A percentile compares a stretch with the other conserved stretches of the same genome.
Evolutionary conservation across 2,888 invertebrate genomes (phyloP).

Genomic region (Ctenicera cuprea): DNA sequence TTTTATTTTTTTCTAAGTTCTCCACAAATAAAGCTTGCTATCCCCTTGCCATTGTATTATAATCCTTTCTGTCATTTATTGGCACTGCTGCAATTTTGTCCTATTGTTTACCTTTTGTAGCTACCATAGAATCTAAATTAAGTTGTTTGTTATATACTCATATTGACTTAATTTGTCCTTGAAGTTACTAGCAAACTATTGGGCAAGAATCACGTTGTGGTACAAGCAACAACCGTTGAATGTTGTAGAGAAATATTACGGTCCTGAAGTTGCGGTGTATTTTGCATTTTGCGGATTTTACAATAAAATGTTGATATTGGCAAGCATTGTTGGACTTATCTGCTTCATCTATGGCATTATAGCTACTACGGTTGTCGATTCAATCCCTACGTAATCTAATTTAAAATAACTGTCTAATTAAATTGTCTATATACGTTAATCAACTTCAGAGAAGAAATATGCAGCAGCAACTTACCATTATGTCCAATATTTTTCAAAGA

Average conservation of each 20-base stretch:
- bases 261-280: constrained; percentile 76
- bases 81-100: too few species aligned
- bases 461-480: constrained; percentile 61
- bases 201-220: constrained; percentile 76
- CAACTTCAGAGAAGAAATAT: constrained; percentile 12
- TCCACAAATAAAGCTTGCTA: too few species aligned
- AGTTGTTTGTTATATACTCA: too few species aligned
- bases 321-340: constrained; percentile 71
- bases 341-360: constrained; percentile 71
- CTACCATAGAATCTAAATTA: too few species aligned
- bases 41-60: too few species aligned
- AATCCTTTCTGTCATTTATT: too few species aligned
- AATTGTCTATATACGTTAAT: too few species aligned
- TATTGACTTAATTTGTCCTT: too few species aligned
- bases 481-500: constrained; percentile 76
- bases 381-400: constrained; percentile 49
- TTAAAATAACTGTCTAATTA: too few species aligned
- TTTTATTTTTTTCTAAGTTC: too few species aligned
- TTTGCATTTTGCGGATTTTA: constrained; percentile 77
- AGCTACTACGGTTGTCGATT: constrained; percentile 34
- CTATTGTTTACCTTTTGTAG: too few species aligned
- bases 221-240: constrained; percentile 79
- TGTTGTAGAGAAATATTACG: constrained; percentile 76
- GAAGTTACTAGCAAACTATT: constrained; percentile 77
- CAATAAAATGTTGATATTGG: constrained; percentile 73